Evolutionary conservation across 1,140 invertebrate species (phyloP).

Genomic region (Lethrus apterus): DNA sequence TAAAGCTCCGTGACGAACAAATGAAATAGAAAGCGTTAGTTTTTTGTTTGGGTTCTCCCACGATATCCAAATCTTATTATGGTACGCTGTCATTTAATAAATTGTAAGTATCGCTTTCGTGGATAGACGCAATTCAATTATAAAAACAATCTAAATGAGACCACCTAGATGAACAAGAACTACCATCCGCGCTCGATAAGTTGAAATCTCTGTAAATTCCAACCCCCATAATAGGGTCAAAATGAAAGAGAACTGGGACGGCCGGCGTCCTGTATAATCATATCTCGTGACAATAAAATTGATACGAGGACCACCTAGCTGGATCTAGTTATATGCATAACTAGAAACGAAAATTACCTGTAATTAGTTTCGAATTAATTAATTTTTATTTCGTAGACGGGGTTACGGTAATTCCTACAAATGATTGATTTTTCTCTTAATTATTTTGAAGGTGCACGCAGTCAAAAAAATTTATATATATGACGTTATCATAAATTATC

Average conservation of each 20-base stretch:
- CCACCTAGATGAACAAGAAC: slow-evolving; percentile 1
- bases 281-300: slow-evolving; percentile 12
- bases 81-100: too few relatives aligned
- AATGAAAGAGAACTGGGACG: not conserved
- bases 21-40: too few relatives aligned
- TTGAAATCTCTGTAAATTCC: not conserved
- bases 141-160: slow-evolving; percentile 12
- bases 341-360: slow-evolving; percentile 9
- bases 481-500: too few relatives aligned
- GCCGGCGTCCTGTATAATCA: slow-evolving; percentile 3
- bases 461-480: too few relatives aligned
- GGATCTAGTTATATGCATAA: slow-evolving; percentile 7
- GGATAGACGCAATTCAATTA: slow-evolving; percentile 13
- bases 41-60: too few relatives aligned
- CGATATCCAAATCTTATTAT: too few relatives aligned
- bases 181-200: not conserved
- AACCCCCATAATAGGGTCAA: slow-evolving; percentile 9
- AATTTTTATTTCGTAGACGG: too few relatives aligned
- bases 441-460: too few relatives aligned
- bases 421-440: too few relatives aligned
- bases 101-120: too few relatives aligned
- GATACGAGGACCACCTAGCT: slow-evolving; percentile 8
- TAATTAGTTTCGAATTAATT: slow-evolving; percentile 8
- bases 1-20: too few relatives aligned
- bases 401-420: too few relatives aligned